A percentile compares a stretch with the other conserved stretches of the same genome.
These are phyloP conservation scores for Manacus vitellinus DNA, from an alignment of 2,113 vertebrate species.

Conservation along the genomic window DNA sequence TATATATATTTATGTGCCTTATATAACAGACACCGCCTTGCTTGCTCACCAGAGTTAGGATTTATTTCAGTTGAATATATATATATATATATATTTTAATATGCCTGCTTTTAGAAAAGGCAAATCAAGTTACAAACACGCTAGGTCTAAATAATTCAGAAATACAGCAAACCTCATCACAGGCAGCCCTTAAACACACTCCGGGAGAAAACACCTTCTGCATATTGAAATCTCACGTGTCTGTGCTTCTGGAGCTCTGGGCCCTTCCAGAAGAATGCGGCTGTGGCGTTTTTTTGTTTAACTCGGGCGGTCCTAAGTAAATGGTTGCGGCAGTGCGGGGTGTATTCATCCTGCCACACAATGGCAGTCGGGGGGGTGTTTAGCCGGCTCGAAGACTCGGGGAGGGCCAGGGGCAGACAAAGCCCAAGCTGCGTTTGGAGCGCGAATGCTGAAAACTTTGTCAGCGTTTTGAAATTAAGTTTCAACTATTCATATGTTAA, in stretches of 20 bases:
- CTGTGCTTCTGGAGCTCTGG: not conserved
- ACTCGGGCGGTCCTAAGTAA: not conserved
- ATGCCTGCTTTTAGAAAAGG: not conserved
- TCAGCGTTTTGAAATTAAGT: slow-evolving; percentile 40
- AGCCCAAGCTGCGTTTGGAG: not conserved
- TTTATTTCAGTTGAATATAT: not conserved
- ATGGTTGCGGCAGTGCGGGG: not conserved
- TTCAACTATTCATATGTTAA: slow-evolving; percentile 59
- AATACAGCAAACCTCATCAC: not conserved
- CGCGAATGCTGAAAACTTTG: not conserved
- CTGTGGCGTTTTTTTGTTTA: not conserved
- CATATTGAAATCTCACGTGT: not conserved
- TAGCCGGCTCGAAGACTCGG: not conserved
- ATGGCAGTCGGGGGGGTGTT: not conserved
- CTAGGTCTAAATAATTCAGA: not conserved
- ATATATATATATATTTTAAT: not conserved
- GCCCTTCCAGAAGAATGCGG: not conserved
- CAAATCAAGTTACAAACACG: not conserved
- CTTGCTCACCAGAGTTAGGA: not conserved
- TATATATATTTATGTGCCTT: not conserved
- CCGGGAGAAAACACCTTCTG: not conserved
- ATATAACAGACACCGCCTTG: not conserved
- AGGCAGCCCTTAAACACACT: not conserved
- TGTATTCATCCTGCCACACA: not conserved
- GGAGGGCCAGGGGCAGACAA: not conserved